Conservation (phyloP, 2,797 vertebrate species). For the Synaphobranchus kaupii region DNA sequence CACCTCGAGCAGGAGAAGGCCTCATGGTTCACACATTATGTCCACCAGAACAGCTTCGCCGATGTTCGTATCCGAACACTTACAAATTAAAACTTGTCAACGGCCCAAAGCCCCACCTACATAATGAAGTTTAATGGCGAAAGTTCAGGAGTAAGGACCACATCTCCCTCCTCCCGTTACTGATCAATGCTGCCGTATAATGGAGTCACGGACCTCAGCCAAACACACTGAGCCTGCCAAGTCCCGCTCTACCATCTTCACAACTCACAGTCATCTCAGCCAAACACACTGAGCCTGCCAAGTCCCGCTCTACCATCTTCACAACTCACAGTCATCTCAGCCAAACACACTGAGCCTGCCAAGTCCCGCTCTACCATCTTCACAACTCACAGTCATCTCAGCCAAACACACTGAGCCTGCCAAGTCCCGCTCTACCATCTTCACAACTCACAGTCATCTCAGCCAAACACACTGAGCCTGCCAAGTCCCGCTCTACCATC, state of each 20-base stretch:
- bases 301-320: not conserved
- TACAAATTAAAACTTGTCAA: not conserved
- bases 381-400: not conserved
- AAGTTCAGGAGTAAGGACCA: not conserved
- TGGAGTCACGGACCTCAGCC: not conserved
- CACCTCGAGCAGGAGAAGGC: not conserved
- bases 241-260: not conserved
- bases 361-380: not conserved
- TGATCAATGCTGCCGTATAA: not conserved
- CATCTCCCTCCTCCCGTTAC: not conserved
- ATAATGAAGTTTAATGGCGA: conserved; percentile 1
- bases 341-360: not conserved
- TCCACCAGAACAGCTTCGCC: not conserved
- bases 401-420: not conserved
- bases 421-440: not conserved
- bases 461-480: not conserved
- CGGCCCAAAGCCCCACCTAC: not conserved
- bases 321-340: not conserved
- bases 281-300: not conserved
- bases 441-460: not conserved
- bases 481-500: not conserved
- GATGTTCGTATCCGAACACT: not conserved
- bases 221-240: not conserved
- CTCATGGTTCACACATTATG: not conserved
- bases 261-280: too few species aligned